These are phyloP conservation scores for Terrapene triunguis DNA, from an alignment of 2,113 vertebrate genomes.

Conservation along the genomic window DNA sequence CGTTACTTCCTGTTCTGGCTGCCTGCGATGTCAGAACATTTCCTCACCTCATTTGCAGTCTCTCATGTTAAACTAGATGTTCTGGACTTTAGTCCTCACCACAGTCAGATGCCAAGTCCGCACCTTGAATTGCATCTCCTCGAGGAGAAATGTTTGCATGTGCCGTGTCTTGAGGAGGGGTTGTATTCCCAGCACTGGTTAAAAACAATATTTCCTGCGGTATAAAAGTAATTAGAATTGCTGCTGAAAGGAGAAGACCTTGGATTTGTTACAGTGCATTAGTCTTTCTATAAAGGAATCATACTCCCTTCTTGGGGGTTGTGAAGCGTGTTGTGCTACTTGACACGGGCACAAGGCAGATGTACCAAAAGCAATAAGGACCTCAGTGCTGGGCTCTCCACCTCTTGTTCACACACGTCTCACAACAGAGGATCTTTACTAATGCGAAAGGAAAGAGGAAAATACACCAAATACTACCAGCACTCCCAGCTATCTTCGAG, in stretches of 20 bases:
- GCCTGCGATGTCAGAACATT: accelerated
- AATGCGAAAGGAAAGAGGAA: neutral
- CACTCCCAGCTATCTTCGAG: too few relatives aligned
- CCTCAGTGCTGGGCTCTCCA: neutral
- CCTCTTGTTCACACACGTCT: neutral
- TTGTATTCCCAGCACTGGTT: too few relatives aligned
- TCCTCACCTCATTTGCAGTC: neutral
- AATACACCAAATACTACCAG: neutral
- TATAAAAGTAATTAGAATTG: too few relatives aligned
- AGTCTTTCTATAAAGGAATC: too few relatives aligned
- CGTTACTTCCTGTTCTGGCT: accelerated
- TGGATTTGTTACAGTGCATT: too few relatives aligned
- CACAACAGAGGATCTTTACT: neutral
- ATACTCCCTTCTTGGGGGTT: neutral
- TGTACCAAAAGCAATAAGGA: neutral
- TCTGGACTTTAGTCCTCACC: too few relatives aligned
- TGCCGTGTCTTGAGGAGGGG: too few relatives aligned
- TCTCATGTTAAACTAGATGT: neutral
- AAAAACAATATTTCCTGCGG: too few relatives aligned
- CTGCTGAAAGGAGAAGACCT: too few relatives aligned
- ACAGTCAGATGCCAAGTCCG: neutral
- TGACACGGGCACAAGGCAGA: neutral
- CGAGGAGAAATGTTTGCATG: too few relatives aligned
- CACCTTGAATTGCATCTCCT: too few relatives aligned
- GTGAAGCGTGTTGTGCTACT: too few relatives aligned